Base-by-base conservation (phyloP, 53 echinoderm and acorn worm genomes). In the Antedon mediterranea region DNA sequence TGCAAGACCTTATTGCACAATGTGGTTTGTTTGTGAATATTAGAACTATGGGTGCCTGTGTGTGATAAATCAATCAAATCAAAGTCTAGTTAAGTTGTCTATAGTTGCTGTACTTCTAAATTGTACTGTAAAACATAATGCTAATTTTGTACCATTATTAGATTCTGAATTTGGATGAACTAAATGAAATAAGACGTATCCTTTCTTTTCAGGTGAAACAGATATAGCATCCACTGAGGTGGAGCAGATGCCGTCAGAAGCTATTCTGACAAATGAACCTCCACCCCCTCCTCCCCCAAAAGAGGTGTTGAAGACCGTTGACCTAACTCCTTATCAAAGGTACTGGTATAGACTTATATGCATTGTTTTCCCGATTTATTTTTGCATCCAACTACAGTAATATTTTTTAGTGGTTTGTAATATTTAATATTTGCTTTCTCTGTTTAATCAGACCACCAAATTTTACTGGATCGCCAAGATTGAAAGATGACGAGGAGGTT, bases 261-360 rank as follows among this genome's bases (percentile, higher is more conserved):
- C 86, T 31, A 71, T 90, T 71, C 90, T 98, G 30, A 86, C 90
- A 76, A 93, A 98, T 71, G 88, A 92, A 72, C 98, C 98, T 76
- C 98, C 98, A 33, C 97, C 97, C 73, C 92, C 97, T 79, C 92
- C 92, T 1, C 88, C 89, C 20, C 83, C 88, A 0, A 93, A 98
- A 77, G 98, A 97, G 76, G 93, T 90, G 71, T 78, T 98, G 28
- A 84, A 80, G 74, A 84, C 80, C 0, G 82, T 98, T 34, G 98
- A 98, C 75, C 74, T 87, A 71, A 88, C 98, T 4, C 88, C 92
- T 23, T 88, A 85, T 75, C 79, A 82, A 26, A 84, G 92, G 97
- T 97, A 84, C 34, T 74, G 14, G 26, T 11, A 6, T 73, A 29
- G 29, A 9, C 30, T 44, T 30, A 34, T 78, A 26, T 71, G 79